Percentiles rank a stretch among this genome's conserved stretches.
phyloP scores from a whole-genome alignment of 2,797 vertebrate species.

The Coranthus polyacanthus region DNA sequence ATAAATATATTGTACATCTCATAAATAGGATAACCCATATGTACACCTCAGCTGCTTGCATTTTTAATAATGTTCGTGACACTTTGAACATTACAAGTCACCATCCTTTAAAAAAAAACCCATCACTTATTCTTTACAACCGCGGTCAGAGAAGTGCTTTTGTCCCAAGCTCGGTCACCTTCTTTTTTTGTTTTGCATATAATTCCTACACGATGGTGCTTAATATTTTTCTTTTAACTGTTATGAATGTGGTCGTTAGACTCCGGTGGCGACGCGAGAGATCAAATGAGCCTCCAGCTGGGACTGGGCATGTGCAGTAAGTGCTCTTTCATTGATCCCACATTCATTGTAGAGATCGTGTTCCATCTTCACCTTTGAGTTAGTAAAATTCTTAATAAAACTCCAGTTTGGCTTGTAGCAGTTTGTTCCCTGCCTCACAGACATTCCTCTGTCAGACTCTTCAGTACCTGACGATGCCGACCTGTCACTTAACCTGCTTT shows the following conservation, averaged over 20 bases:
- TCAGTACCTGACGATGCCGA: slow-evolving; percentile 24
- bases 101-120: slow-evolving; percentile 75
- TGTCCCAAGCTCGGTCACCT: slow-evolving; percentile 46
- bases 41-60: slow-evolving; percentile 93
- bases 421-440: slow-evolving; percentile 18
- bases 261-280: slow-evolving; percentile 44
- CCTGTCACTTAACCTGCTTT: slow-evolving; percentile 30
- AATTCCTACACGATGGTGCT: slow-evolving; percentile 38
- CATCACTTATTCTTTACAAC: slow-evolving; percentile 70
- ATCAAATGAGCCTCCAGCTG: slow-evolving; percentile 34
- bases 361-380: slow-evolving; percentile 47
- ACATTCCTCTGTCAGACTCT: slow-evolving; percentile 20
- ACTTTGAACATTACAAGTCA: slow-evolving; percentile 88
- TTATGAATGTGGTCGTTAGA: slow-evolving; percentile 34
- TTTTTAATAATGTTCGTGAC: slow-evolving; percentile 89
- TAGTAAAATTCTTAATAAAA: slow-evolving; percentile 28
- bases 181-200: slow-evolving; percentile 29
- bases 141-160: slow-evolving; percentile 74
- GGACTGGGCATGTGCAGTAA: slow-evolving; percentile 71
- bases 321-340: slow-evolving; percentile 74
- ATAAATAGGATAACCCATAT: slow-evolving; percentile 99
- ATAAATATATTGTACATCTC: slow-evolving; percentile 99
- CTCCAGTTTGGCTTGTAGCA: slow-evolving; percentile 22
- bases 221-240: slow-evolving; percentile 10
- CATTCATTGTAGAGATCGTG: slow-evolving; percentile 53